Conservation (phyloP, 2,797 vertebrate species). For the Siniperca undulata region DNA sequence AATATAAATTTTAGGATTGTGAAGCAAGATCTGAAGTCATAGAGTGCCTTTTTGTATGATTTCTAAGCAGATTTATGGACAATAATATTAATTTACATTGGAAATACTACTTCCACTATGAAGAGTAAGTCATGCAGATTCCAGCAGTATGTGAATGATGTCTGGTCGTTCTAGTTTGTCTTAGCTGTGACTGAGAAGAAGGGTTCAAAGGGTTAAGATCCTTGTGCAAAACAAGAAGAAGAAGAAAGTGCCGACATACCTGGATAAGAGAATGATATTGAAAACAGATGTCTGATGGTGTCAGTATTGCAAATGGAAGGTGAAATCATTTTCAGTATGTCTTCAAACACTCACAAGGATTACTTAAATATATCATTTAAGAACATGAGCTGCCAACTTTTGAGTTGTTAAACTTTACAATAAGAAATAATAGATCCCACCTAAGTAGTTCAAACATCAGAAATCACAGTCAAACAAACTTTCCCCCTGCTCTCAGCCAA, state of each 20-base stretch:
- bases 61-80: too few relatives aligned
- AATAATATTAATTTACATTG: background rate
- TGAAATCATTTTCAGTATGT: background rate
- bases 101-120: background rate
- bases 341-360: constrained; percentile 12
- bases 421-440: constrained; percentile 9
- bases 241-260: background rate
- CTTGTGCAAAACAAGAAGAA: background rate
- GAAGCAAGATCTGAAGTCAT: too few relatives aligned
- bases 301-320: background rate
- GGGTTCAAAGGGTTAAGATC: background rate
- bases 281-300: background rate
- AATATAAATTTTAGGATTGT: background rate
- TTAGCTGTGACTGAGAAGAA: background rate
- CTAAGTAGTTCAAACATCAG: constrained; percentile 40
- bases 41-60: background rate
- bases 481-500: constrained; percentile 25
- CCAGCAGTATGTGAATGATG: too few relatives aligned
- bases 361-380: constrained; percentile 10
- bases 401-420: constrained; percentile 13
- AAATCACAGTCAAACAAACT: constrained; percentile 52
- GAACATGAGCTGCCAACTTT: background rate
- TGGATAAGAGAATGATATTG: background rate
- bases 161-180: too few relatives aligned
- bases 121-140: background rate